phyloP scores from a whole-genome alignment of 23 tunicate species.

The Halocynthia aurantium region DNA sequence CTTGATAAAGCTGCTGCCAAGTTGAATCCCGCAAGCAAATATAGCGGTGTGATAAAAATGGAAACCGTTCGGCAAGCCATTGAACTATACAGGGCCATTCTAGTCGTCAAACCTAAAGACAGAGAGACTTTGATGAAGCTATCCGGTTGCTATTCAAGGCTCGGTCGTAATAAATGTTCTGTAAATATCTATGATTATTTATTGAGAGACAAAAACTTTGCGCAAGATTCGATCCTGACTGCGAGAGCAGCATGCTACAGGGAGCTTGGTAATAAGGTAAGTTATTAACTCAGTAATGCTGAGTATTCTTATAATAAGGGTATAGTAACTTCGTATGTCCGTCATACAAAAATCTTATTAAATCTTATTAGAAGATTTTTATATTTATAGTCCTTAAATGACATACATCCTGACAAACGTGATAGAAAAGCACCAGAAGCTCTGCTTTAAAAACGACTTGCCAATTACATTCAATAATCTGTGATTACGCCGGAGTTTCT shows the following conservation, averaged over 20 bases:
- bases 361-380: too few relatives aligned
- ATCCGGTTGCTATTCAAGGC: constrained; percentile 42
- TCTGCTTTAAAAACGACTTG: too few relatives aligned
- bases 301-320: too few relatives aligned
- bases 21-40: constrained; percentile 36
- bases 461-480: too few relatives aligned
- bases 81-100: constrained; percentile 63
- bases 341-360: too few relatives aligned
- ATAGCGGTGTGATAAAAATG: constrained; percentile 32
- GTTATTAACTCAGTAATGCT: neutral
- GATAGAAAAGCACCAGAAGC: too few relatives aligned
- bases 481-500: too few relatives aligned
- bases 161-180: constrained; percentile 43
- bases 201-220: constrained; percentile 25
- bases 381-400: too few relatives aligned
- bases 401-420: too few relatives aligned
- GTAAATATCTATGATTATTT: constrained; percentile 42
- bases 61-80: constrained; percentile 37
- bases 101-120: constrained; percentile 47
- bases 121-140: constrained; percentile 48
- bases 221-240: constrained; percentile 37
- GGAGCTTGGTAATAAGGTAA: constrained; percentile 77
- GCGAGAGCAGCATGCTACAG: constrained; percentile 75
- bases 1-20: constrained; percentile 52
- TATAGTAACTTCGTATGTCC: too few relatives aligned